Percentiles rank a stretch among this genome's conserved stretches.
Conservation (phyloP, 2,888 invertebrate species). For the Tridacna crocea region DNA sequence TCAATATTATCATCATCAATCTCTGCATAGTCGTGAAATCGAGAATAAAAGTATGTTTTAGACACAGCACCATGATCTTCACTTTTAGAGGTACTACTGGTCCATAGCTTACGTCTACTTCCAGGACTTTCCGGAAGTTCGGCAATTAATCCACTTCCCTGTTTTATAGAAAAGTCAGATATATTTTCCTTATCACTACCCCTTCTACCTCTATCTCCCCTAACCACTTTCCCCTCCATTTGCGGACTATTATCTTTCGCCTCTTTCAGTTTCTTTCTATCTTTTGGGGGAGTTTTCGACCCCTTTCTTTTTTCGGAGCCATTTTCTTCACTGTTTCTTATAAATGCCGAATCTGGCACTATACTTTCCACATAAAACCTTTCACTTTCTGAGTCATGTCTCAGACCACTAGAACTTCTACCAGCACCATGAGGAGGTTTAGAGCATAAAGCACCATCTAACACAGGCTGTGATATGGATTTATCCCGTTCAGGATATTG, state of each 20-base stretch:
- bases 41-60: conserved; percentile 68
- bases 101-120: conserved; percentile 65
- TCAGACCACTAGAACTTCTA: conserved; percentile 18
- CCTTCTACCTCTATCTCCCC: conserved; percentile 40
- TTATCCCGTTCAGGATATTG: conserved; percentile 51
- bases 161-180: conserved; percentile 30
- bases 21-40: conserved; percentile 79
- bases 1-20: conserved; percentile 70
- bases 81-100: conserved; percentile 52
- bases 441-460: conserved; percentile 57
- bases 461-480: conserved; percentile 61
- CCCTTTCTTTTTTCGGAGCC: conserved; percentile 67
- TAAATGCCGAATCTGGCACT: conserved; percentile 36
- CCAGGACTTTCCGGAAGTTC: conserved; percentile 71
- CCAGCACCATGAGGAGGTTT: conserved; percentile 52
- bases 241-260: conserved; percentile 51
- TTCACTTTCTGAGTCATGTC: conserved; percentile 48
- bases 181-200: conserved; percentile 56
- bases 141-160: conserved; percentile 50
- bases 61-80: conserved; percentile 41
- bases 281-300: conserved; percentile 70
- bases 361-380: conserved; percentile 47
- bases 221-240: conserved; percentile 27
- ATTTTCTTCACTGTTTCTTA: conserved; percentile 62
- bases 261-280: conserved; percentile 67